phyloP scores from a whole-genome alignment of 2,797 vertebrate species.

The Lacerta bilineata region DNA sequence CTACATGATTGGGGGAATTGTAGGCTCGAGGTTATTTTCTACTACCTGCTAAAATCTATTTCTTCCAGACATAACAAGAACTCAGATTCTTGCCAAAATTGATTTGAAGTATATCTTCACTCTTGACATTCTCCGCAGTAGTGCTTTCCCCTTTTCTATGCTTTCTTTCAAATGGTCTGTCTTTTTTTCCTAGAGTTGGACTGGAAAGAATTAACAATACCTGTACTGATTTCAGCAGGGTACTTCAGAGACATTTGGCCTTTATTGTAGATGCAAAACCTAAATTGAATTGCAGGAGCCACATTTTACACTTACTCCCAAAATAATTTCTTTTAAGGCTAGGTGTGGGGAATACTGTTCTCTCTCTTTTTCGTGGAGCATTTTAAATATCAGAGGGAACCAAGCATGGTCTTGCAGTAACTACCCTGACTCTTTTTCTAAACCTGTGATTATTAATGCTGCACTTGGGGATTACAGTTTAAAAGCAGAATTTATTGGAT shows the following conservation, averaged over 20 bases:
- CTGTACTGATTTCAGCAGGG: slow-evolving; percentile 67
- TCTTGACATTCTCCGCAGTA: slow-evolving; percentile 66
- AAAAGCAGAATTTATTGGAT: slow-evolving; percentile 67
- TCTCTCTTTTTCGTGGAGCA: slow-evolving; percentile 52
- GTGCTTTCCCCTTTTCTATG: slow-evolving; percentile 62
- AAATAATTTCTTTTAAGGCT: slow-evolving; percentile 60
- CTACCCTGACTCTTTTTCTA: slow-evolving; percentile 56
- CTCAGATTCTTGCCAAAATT: slow-evolving; percentile 68
- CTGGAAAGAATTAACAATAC: slow-evolving; percentile 60
- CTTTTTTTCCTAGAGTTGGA: slow-evolving; percentile 67
- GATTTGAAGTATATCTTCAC: slow-evolving; percentile 69
- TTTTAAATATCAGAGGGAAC: slow-evolving; percentile 70
- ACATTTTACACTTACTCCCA: slow-evolving; percentile 66
- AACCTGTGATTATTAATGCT: slow-evolving; percentile 57
- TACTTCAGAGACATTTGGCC: slow-evolving; percentile 70
- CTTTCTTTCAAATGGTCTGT: slow-evolving; percentile 58
- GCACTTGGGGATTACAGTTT: slow-evolving; percentile 43
- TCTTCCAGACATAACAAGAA: slow-evolving; percentile 58
- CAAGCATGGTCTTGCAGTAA: slow-evolving; percentile 58
- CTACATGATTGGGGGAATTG: slow-evolving; percentile 30
- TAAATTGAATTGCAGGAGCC: slow-evolving; percentile 69
- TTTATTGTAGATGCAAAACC: slow-evolving; percentile 73
- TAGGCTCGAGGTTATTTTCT: slow-evolving; percentile 54
- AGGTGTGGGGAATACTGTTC: slow-evolving; percentile 56
- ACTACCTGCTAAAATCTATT: slow-evolving; percentile 64